These are phyloP conservation scores for Lagocephalus sceleratus DNA, from an alignment of 2,797 vertebrate species.

Conservation along the genomic window DNA sequence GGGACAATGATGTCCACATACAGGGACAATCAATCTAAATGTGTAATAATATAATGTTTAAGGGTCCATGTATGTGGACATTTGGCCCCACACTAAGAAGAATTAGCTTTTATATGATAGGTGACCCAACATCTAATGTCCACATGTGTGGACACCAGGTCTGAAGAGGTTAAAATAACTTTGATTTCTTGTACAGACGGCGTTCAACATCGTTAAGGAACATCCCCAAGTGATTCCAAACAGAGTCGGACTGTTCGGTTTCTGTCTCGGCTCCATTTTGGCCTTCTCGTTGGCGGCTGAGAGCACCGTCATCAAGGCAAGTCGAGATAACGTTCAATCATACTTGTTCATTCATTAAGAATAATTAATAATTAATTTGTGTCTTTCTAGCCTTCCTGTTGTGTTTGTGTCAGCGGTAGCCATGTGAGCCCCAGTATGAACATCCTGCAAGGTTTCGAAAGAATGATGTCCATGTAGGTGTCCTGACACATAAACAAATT, in stretches of 20 bases:
- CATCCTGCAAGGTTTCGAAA: rapidly evolving
- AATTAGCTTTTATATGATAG: too few species aligned
- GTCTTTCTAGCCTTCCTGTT: conserved; percentile 69
- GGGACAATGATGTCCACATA: too few species aligned
- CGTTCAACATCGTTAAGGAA: conserved; percentile 57
- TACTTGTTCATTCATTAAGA: too few species aligned
- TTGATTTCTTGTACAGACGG: conserved; percentile 47
- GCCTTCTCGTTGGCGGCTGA: conserved; percentile 31
- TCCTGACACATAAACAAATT: neutral
- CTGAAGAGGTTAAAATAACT: too few species aligned
- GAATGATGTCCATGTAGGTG: conserved; percentile 16
- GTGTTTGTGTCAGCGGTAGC: conserved; percentile 62
- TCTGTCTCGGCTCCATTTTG: conserved; percentile 59
- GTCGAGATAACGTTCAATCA: neutral
- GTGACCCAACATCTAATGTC: too few species aligned
- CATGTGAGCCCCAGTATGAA: neutral
- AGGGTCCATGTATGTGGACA: too few species aligned
- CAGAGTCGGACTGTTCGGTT: conserved; percentile 62
- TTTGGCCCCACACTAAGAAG: too few species aligned
- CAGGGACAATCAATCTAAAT: too few species aligned
- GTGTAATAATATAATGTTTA: too few species aligned
- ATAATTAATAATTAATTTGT: neutral
- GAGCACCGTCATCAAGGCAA: conserved; percentile 46
- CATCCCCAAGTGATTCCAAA: conserved; percentile 65
- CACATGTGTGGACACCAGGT: too few species aligned